Evolutionary conservation across 2,113 vertebrate genomes (phyloP).

Genomic region (Dermatemys mawii): DNA sequence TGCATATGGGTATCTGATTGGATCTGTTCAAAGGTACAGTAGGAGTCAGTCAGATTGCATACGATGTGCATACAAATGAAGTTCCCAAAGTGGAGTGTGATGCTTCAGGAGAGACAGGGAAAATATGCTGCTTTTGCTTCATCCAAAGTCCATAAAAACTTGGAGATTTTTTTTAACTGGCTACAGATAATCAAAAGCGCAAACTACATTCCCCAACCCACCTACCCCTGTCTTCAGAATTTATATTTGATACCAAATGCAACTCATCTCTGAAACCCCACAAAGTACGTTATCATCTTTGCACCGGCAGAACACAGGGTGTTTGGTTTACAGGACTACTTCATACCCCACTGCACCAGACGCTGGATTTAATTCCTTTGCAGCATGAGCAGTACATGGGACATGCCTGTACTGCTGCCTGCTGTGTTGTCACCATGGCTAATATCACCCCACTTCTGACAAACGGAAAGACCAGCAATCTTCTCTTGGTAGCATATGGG

Average conservation of each 20-base stretch:
- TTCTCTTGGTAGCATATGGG: background rate
- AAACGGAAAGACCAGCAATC: fast-evolving
- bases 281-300: background rate
- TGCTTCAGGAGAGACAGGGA: constrained; percentile 76
- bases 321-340: background rate
- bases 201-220: constrained; percentile 44
- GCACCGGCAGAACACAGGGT: fast-evolving
- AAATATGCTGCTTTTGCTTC: constrained; percentile 76
- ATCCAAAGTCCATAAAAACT: constrained; percentile 79
- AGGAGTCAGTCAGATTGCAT: constrained; percentile 82
- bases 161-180: constrained; percentile 60
- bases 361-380: background rate
- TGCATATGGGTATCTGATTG: constrained; percentile 81
- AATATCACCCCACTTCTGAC: background rate
- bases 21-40: constrained; percentile 85
- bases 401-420: background rate
- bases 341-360: background rate
- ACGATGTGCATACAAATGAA: constrained; percentile 83
- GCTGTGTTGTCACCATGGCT: fast-evolving
- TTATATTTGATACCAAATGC: constrained; percentile 24
- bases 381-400: fast-evolving
- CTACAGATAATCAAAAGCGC: constrained; percentile 72
- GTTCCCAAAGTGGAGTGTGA: constrained; percentile 78
- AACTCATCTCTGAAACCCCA: background rate
- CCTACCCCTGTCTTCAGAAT: constrained; percentile 7